phyloP scores from a whole-genome alignment of 2,888 invertebrate genomes.

The Amphimallon solstitiale region DNA sequence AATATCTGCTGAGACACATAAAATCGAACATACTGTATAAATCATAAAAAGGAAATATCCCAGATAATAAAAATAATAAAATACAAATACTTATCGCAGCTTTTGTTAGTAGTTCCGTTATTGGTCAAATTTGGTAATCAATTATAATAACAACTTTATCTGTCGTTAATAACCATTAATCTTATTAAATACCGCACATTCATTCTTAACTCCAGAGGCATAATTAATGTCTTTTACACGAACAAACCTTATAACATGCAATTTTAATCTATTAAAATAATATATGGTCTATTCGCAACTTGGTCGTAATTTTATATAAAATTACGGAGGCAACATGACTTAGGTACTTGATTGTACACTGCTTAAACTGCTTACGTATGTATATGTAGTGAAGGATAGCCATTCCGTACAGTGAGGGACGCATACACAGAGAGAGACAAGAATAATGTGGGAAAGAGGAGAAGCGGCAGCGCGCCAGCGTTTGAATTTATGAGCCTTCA shows the following conservation, averaged over 20 bases:
- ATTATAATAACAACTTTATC: constrained; percentile 17
- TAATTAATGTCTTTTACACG: constrained; percentile 6
- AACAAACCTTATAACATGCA: not conserved
- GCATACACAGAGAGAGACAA: not conserved
- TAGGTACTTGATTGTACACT: no score
- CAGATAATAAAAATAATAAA: no score
- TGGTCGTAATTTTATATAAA: not conserved
- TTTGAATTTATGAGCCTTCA: constrained; percentile 33
- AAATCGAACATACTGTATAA: no score
- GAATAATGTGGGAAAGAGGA: constrained; percentile 8
- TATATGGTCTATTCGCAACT: not conserved
- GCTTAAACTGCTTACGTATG: no score
- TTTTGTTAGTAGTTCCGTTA: no score
- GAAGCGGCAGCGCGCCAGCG: constrained; percentile 2
- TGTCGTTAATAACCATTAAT: constrained; percentile 25
- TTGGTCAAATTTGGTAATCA: not conserved
- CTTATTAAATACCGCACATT: constrained; percentile 16
- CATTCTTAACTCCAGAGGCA: not conserved
- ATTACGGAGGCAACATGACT: not conserved
- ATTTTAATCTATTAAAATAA: constrained; percentile 24
- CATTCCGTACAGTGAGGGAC: not conserved
- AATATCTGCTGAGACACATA: no score
- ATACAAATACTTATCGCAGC: no score
- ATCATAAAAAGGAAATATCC: no score
- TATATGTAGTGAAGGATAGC: not conserved